These are phyloP conservation scores for Meloidogyne hapla DNA, from an alignment of 1,140 invertebrate species.

Conservation along the genomic window DNA sequence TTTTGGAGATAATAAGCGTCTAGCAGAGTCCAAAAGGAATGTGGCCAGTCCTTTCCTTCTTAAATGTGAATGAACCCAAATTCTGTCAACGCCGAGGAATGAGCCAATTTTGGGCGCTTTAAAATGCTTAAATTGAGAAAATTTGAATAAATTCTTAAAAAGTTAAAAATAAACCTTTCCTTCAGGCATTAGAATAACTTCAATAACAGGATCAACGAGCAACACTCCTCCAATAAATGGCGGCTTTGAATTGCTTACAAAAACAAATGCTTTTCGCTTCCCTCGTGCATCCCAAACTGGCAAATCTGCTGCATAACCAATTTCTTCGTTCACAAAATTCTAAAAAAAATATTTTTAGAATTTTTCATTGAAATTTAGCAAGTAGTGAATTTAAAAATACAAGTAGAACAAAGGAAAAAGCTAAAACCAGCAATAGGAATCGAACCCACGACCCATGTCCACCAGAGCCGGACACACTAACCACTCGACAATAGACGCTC, in stretches of 20 bases:
- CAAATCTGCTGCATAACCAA: constrained; percentile 48
- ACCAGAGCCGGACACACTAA: background rate
- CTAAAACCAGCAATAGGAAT: background rate
- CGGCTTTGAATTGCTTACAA: constrained; percentile 37
- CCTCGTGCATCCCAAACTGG: constrained; percentile 30
- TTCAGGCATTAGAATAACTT: constrained; percentile 38
- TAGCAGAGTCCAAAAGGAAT: constrained; percentile 35
- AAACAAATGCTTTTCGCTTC: constrained; percentile 34
- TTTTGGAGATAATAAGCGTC: constrained; percentile 19
- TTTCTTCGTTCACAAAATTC: constrained; percentile 39
- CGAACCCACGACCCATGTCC: background rate
- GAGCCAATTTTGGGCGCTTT: constrained; percentile 22
- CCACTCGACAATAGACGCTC: background rate
- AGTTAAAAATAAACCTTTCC: constrained; percentile 18
- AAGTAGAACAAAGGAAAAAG: no score
- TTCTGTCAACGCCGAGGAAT: constrained; percentile 51
- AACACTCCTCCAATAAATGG: constrained; percentile 38
- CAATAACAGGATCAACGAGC: constrained; percentile 31
- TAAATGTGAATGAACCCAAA: constrained; percentile 45
- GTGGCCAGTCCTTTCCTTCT: constrained; percentile 42
- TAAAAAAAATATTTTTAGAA: no score
- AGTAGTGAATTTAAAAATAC: no score
- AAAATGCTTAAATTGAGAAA: constrained; percentile 29
- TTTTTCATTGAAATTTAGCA: no score
- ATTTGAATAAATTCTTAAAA: constrained; percentile 24